Base-by-base conservation (phyloP, 92 coral and sea anemone species). In the Epizoanthus stellaris region DNA sequence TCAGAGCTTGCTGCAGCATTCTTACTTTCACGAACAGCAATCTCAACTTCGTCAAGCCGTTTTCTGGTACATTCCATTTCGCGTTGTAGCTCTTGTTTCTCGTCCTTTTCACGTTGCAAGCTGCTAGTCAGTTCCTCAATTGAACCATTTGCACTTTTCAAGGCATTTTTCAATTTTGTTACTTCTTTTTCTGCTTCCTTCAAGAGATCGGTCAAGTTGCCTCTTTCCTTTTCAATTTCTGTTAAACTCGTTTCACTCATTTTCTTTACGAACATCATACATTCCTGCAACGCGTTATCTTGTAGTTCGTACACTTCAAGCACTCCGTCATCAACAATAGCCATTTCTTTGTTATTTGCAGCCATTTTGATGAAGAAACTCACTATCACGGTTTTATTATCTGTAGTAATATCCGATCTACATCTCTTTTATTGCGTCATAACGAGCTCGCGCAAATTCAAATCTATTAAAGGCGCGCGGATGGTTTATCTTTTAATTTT, bases 231-330 rank as follows among this genome's bases (percentile, higher is more conserved):
- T 72, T 95, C 95, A 67, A 94, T 87, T 79, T 94, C 99, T 23
- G 93, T 88, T 36, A 96, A 80, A 71, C 97, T 96, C 42, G 98
- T 96, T 67, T 95, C 98, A 77, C 99, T 96, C 88, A 96, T 68
- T 81, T 96, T 96, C 85, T 96, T 94, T 36, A 96, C 99, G 75
- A 96, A 91, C 99, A 96, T 96, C 95, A 96, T 94, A 57, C 99
- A 94, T 75, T 96, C 99, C 53, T 96, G 95, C 60, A 94, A 57
- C 7, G 99, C 97, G 38, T 88, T 85, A 17, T 96, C 99, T 25
- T 96, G 91, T 39, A 94, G 91, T 69, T 96, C 99, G 49, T 90
- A 89, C 52, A 96, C 99, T 73, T 96, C 95, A 23, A 96, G 80
- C 39, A 96, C 98, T 23, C 93, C 93, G 76, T 96, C 94, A 19